Evolutionary conservation across 2,888 invertebrate species (phyloP).

Genomic region (Leptopilina myrica): DNA sequence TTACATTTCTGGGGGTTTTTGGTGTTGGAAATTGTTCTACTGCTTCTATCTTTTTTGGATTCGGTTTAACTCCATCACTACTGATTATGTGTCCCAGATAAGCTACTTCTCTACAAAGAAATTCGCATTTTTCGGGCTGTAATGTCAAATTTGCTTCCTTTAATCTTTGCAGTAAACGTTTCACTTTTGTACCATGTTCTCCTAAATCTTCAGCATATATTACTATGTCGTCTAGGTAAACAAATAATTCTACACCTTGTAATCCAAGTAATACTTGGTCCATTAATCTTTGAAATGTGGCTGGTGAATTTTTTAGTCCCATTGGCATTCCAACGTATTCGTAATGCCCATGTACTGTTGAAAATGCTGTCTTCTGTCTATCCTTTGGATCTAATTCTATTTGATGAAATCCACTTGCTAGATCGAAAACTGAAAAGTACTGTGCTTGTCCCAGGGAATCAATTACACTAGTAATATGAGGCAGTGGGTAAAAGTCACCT

Average conservation of each 20-base stretch:
- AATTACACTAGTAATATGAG: constrained; percentile 55
- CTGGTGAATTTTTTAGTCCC: constrained; percentile 53
- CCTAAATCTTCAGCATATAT: constrained; percentile 56
- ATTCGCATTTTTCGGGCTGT: constrained; percentile 61
- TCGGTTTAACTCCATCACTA: neutral
- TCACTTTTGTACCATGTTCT: constrained; percentile 56
- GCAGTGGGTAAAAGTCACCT: constrained; percentile 56
- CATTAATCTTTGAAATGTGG: constrained; percentile 55
- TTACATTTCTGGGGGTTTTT: too few species aligned
- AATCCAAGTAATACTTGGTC: constrained; percentile 54
- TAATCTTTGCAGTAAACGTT: constrained; percentile 56
- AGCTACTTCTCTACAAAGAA: neutral
- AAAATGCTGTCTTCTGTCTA: constrained; percentile 56
- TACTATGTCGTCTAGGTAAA: constrained; percentile 62
- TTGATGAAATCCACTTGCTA: constrained; percentile 55
- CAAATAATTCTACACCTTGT: constrained; percentile 53
- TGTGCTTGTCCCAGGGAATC: constrained; percentile 54
- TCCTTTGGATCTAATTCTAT: constrained; percentile 21
- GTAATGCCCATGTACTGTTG: constrained; percentile 60
- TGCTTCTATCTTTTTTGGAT: neutral
- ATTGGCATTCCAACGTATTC: constrained; percentile 63
- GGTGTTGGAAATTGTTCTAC: neutral
- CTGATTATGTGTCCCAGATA: neutral
- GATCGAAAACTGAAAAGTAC: constrained; percentile 56
- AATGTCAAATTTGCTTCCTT: constrained; percentile 57